phyloP scores from a whole-genome alignment of 2,888 invertebrate species.

The Blomia tropicalis region DNA sequence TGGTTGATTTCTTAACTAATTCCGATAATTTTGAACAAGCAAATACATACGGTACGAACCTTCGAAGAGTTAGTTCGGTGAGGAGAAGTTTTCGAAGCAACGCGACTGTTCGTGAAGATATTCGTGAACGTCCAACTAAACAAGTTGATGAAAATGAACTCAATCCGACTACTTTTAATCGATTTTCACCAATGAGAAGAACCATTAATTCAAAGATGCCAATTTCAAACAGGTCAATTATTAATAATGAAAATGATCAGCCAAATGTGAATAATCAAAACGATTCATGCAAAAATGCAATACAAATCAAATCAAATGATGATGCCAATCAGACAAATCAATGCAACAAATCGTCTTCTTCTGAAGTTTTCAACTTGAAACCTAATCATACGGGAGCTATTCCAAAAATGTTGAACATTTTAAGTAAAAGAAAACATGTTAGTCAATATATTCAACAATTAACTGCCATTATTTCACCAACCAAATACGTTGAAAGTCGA shows the following conservation, averaged over 20 bases:
- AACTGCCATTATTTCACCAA: constrained; percentile 23
- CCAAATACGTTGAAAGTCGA: constrained; percentile 13
- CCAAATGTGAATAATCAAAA: neutral
- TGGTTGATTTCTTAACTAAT: constrained; percentile 23
- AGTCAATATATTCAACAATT: constrained; percentile 17
- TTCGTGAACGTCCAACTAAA: neutral
- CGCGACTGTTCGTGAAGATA: neutral
- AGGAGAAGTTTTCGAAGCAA: constrained; percentile 2
- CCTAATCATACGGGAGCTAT: neutral
- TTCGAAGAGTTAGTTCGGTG: constrained; percentile 20
- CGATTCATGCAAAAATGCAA: neutral
- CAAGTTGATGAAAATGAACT: neutral
- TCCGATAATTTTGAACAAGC: neutral
- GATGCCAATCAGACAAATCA: too few relatives aligned
- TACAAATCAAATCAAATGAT: neutral
- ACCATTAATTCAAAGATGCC: constrained; percentile 5
- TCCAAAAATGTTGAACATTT: neutral
- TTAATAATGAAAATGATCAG: neutral
- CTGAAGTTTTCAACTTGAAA: neutral
- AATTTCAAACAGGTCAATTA: neutral
- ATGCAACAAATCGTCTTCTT: neutral
- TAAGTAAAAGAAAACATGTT: neutral
- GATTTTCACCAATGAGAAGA: constrained; percentile 19
- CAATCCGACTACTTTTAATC: constrained; percentile 2
- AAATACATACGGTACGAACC: constrained; percentile 13